Evolutionary conservation across 2,888 invertebrate genomes (phyloP).

Genomic region (Oxycera nigricornis): DNA sequence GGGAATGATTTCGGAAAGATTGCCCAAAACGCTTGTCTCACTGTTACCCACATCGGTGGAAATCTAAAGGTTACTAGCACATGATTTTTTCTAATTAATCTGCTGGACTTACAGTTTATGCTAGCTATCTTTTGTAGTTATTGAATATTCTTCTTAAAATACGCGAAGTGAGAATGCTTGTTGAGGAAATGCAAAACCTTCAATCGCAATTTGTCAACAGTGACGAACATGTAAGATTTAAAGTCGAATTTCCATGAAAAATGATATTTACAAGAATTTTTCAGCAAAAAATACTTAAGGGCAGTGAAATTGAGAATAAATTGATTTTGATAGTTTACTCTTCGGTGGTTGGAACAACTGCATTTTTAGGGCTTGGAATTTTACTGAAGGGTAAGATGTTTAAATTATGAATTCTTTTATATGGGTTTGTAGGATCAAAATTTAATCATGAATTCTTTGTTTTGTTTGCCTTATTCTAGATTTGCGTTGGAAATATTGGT

Average conservation of each 20-base stretch:
- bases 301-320: constrained; percentile 14
- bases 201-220: background rate
- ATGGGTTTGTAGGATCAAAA: too few relatives aligned
- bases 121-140: background rate
- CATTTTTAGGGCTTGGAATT: background rate
- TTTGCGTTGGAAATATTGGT: too few relatives aligned
- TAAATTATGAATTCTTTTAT: too few relatives aligned
- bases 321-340: constrained; percentile 10
- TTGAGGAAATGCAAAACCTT: background rate
- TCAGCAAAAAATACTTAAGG: background rate
- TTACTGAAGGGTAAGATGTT: constrained; percentile 1
- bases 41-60: background rate
- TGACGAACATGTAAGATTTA: background rate
- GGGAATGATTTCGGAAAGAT: background rate
- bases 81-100: too few relatives aligned
- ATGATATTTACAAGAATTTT: too few relatives aligned
- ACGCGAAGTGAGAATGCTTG: background rate
- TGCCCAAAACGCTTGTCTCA: background rate
- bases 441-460: too few relatives aligned
- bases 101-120: too few relatives aligned
- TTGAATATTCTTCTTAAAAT: background rate
- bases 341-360: background rate
- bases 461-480: too few relatives aligned
- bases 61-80: constrained; percentile 18
- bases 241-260: background rate